Base-by-base conservation (phyloP, 2,888 invertebrate species). In the Ophraella communa region DNA sequence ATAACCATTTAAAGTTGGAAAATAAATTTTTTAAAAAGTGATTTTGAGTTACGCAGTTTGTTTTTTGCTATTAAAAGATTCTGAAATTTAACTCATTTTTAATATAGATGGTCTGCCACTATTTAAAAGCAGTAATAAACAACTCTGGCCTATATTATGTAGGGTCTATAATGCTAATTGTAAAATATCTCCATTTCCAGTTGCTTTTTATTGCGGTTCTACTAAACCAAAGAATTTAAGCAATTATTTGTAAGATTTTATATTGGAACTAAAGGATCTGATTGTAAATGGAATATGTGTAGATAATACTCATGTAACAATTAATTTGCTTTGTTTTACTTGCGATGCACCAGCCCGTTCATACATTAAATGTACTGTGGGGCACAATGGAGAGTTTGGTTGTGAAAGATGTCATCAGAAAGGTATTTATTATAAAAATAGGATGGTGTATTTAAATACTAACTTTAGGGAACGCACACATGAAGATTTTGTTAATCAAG, bases 271-370 rank as follows among this genome's bases (percentile, higher is more conserved):
- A 3, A 59, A 59, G 51, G 23, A 51, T 21, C 24, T 59, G 23
- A 18, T 17, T 35, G 4, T n/a, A 23, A 59, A 59, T 51, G 52
- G 51, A 30, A 42, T 59, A 24, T 24, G 7, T 24, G 24, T 68
- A 23, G 30, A 30, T 58, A 49, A 33, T 49, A 27, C 23, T 51
- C 23, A 47, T 49, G 47, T 47, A 58, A 49, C 30, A 44, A 56
- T 56, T 11, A 56, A 56, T 8, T 56, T 56, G 21, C 11, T 44
- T 24, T 44, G 45, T 57, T 57, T 63, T 52, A 44, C 33, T 18
- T 63, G 63, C 24, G 63, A 63, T 39, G 63, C 63, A 57, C 63
- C 63, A 42, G 57, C 52, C 10, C 49, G 56, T 39, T 24, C 58
- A 27, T 63, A 51, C 49, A 21, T 53, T 35, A 53, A 58, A 35